phyloP scores from a whole-genome alignment of 2,888 invertebrate genomes.

The Eupsilia transversa region DNA sequence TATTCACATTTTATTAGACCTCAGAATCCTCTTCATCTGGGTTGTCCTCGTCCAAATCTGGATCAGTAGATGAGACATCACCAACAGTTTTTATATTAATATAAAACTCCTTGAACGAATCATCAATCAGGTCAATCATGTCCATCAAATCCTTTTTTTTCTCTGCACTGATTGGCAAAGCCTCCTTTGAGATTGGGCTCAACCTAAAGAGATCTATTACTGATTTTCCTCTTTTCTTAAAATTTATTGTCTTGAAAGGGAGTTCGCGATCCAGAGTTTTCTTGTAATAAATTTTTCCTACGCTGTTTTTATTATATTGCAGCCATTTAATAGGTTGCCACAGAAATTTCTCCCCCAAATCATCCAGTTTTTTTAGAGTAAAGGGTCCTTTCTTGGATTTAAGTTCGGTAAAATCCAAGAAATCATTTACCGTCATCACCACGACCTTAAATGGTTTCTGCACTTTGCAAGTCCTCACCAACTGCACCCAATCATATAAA shows the following conservation, averaged over 20 bases:
- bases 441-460: conserved; percentile 20
- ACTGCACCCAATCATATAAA: conserved; percentile 32
- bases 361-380: neutral
- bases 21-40: neutral
- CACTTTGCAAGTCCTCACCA: conserved; percentile 29
- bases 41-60: conserved; percentile 1
- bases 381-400: conserved; percentile 25
- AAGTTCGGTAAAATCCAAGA: conserved; percentile 17
- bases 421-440: conserved; percentile 21
- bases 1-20: neutral
- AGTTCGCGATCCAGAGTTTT: neutral
- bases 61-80: neutral
- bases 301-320: neutral
- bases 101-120: neutral
- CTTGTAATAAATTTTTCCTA: neutral
- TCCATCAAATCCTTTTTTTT: conserved; percentile 1
- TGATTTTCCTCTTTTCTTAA: neutral
- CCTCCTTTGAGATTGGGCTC: neutral
- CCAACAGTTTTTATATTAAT: neutral
- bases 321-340: neutral
- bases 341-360: neutral
- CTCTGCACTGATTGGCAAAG: neutral
- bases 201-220: neutral
- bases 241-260: neutral
- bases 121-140: neutral